A percentile compares a stretch with the other conserved stretches of the same genome.
Evolutionary conservation across 2,888 invertebrate genomes (phyloP).

Genomic region (Pimpla rufipes): DNA sequence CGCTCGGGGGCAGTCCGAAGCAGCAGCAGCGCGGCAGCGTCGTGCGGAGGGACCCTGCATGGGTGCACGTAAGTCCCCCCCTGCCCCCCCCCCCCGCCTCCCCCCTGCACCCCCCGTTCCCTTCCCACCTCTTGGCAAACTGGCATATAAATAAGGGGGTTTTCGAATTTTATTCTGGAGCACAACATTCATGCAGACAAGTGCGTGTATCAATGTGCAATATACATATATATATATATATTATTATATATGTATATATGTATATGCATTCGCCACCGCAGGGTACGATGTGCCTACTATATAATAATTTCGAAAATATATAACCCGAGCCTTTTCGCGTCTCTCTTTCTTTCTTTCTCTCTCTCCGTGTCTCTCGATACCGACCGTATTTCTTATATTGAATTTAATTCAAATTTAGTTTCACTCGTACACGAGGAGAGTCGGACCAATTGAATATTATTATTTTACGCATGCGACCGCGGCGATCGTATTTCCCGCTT

Average conservation of each 20-base stretch:
- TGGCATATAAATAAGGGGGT: slow-evolving; percentile 67
- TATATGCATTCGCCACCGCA: slow-evolving; percentile 47
- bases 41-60: slow-evolving; percentile 51
- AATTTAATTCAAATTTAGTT: slow-evolving; percentile 56
- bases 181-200: slow-evolving; percentile 53
- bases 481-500: slow-evolving; percentile 51
- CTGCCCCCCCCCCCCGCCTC: neutral
- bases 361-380: neutral
- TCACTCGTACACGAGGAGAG: slow-evolving; percentile 41
- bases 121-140: slow-evolving; percentile 18
- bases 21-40: slow-evolving; percentile 49
- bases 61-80: slow-evolving; percentile 57
- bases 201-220: slow-evolving; percentile 38
- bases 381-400: slow-evolving; percentile 62
- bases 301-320: slow-evolving; percentile 65
- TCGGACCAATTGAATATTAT: slow-evolving; percentile 64
- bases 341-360: neutral
- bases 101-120: neutral
- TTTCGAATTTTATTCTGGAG: slow-evolving; percentile 63
- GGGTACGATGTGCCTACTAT: slow-evolving; percentile 60
- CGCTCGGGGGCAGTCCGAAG: slow-evolving; percentile 67
- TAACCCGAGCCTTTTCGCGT: slow-evolving; percentile 39
- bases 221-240: slow-evolving; percentile 15
- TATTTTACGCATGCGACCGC: slow-evolving; percentile 58
- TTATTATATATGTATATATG: slow-evolving; percentile 18